Evolutionary conservation across 2,797 vertebrate species (phyloP).

Genomic region (Lutjanus argentimaculatus): DNA sequence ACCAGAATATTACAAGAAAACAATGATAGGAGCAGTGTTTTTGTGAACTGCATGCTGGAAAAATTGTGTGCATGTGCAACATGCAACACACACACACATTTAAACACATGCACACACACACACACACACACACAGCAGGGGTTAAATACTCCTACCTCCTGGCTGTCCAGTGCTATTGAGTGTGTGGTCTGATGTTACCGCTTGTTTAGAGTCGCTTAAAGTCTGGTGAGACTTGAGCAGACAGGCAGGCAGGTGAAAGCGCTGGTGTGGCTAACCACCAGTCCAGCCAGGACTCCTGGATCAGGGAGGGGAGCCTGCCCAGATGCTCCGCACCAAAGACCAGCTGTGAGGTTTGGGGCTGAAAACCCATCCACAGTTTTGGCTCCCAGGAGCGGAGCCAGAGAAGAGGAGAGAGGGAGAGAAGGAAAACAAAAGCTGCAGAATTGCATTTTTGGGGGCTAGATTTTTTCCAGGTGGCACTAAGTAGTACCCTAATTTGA

Average conservation of each 20-base stretch:
- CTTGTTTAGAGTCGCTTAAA: conserved; percentile 60
- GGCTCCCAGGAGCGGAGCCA: conserved; percentile 43
- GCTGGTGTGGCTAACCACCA: conserved; percentile 70
- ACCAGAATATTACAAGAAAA: neutral
- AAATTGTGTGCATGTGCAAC: conserved; percentile 10
- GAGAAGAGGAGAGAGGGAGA: conserved; percentile 32
- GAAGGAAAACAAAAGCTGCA: conserved; percentile 57
- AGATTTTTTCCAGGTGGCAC: conserved; percentile 45
- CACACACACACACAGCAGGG: conserved; percentile 20
- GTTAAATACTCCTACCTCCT: conserved; percentile 59
- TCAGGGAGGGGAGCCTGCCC: conserved; percentile 53
- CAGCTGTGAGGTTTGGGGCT: conserved; percentile 73
- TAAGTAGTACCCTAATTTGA: neutral
- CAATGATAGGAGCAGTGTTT: neutral
- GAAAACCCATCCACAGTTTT: conserved; percentile 55
- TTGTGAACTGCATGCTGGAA: neutral
- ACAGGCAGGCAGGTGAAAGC: conserved; percentile 72
- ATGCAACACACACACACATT: neutral
- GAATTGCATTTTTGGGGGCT: conserved; percentile 17
- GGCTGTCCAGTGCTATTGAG: conserved; percentile 56
- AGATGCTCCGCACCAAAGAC: conserved; percentile 62
- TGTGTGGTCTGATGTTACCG: conserved; percentile 72
- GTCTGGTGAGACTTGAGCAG: conserved; percentile 54
- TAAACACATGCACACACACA: neutral
- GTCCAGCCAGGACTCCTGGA: conserved; percentile 61